A percentile compares a stretch with the other conserved stretches of the same genome.
These are phyloP conservation scores for Andrena chrysosceles DNA, from an alignment of 2,888 invertebrate species.

Conservation along the genomic window DNA sequence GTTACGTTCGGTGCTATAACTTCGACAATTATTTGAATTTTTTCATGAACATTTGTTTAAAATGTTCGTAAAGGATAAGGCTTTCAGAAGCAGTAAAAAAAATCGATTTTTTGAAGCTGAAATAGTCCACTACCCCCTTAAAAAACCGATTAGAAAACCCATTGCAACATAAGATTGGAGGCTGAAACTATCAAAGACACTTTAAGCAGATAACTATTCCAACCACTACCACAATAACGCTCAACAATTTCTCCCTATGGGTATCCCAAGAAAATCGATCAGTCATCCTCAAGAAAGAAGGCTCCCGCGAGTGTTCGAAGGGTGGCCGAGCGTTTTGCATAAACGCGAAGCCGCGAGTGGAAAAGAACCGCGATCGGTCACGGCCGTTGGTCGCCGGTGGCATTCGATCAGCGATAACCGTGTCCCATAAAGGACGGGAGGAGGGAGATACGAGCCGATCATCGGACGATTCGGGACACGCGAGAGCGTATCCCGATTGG, in stretches of 20 bases:
- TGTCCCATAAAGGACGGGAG: neutral
- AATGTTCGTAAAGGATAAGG: no score
- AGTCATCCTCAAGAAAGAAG: neutral
- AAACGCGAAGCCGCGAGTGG: constrained; percentile 26
- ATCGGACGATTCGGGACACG: constrained; percentile 11
- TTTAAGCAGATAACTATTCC: neutral
- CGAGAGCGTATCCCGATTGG: constrained; percentile 16
- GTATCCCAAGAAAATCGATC: neutral
- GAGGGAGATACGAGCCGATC: constrained; percentile 7
- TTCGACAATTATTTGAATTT: no score
- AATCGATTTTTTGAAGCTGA: no score
- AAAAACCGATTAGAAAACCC: neutral
- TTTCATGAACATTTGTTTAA: no score
- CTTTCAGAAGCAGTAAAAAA: no score
- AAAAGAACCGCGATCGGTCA: constrained; percentile 43
- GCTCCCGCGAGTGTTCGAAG: neutral
- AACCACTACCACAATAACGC: neutral
- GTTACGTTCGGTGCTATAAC: no score
- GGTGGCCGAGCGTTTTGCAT: constrained; percentile 28
- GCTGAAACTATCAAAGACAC: neutral
- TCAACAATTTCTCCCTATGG: neutral
- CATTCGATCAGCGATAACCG: constrained; percentile 40
- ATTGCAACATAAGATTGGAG: neutral
- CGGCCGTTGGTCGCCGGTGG: constrained; percentile 34
- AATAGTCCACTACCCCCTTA: no score